These are phyloP conservation scores for Alitta virens DNA, from an alignment of 2,888 invertebrate genomes.

Conservation along the genomic window DNA sequence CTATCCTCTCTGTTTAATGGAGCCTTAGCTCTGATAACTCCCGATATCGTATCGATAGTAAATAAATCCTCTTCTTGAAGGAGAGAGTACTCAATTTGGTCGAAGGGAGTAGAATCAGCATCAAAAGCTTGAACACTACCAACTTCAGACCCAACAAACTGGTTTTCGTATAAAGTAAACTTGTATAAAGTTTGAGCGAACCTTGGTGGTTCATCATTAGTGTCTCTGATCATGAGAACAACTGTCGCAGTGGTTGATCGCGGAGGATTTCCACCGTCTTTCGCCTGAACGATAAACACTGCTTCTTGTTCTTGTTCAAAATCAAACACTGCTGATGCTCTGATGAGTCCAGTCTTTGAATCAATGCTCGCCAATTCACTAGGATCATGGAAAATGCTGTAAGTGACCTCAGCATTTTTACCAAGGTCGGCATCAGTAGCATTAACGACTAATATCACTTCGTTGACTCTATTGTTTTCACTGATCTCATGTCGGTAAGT, in stretches of 20 bases:
- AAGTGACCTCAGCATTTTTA: slow-evolving; percentile 7
- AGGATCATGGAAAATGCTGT: slow-evolving; percentile 1
- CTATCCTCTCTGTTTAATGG: slow-evolving; percentile 17
- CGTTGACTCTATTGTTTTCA: slow-evolving; percentile 17
- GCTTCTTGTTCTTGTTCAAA: slow-evolving; percentile 3
- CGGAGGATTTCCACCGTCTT: slow-evolving; percentile 1
- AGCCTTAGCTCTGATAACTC: slow-evolving; percentile 10
- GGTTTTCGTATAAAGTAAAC: slow-evolving; percentile 20
- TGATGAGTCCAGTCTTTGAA: slow-evolving; percentile 3
- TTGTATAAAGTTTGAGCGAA: slow-evolving; percentile 8
- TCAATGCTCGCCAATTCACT: slow-evolving; percentile 5
- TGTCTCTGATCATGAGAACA: slow-evolving; percentile 6
- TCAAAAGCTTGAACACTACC: slow-evolving; percentile 17
- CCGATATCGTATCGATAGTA: slow-evolving; percentile 12
- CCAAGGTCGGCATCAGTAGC: slow-evolving; percentile 19
- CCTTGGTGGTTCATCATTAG: slow-evolving; percentile 16
- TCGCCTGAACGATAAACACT: slow-evolving; percentile 4
- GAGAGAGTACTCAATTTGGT: slow-evolving; percentile 14
- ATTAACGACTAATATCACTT: slow-evolving; percentile 6
- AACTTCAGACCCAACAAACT: slow-evolving; percentile 18
- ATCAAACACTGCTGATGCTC: slow-evolving; percentile 11
- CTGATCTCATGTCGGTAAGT: slow-evolving; percentile 8
- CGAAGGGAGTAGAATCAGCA: slow-evolving; percentile 9
- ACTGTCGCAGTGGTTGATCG: slow-evolving; percentile 3
- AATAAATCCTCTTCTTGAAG: not conserved